Evolutionary conservation across 2,888 invertebrate genomes (phyloP).

Genomic region (Standfussiana lucernea): DNA sequence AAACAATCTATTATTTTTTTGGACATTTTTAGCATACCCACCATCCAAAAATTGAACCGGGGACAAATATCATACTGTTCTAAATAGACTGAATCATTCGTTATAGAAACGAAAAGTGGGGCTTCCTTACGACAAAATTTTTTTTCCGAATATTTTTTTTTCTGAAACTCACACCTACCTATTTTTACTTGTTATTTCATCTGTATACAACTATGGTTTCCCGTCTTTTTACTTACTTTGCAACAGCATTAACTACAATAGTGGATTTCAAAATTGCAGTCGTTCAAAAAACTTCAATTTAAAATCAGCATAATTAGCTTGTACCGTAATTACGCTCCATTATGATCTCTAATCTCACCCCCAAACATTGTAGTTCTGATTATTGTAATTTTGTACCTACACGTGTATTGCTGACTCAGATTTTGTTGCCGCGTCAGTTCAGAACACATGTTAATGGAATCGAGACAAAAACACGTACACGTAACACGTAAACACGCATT

Average conservation of each 20-base stretch:
- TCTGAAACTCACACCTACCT: too few species aligned
- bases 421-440: slow-evolving; percentile 10
- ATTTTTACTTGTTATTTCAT: too few species aligned
- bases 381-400: slow-evolving; percentile 4
- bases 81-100: too few species aligned
- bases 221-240: background rate
- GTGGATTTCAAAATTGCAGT: slow-evolving; percentile 11
- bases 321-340: background rate
- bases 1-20: background rate
- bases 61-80: too few species aligned
- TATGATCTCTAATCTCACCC: slow-evolving; percentile 21
- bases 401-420: slow-evolving; percentile 29
- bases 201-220: too few species aligned
- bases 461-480: too few species aligned
- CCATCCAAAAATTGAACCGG: too few species aligned
- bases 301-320: slow-evolving; percentile 5
- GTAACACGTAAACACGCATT: too few species aligned
- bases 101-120: too few species aligned
- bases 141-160: too few species aligned
- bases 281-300: background rate
- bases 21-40: background rate
- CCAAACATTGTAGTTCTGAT: slow-evolving; percentile 23
- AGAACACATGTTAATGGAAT: slow-evolving; percentile 6
- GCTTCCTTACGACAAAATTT: too few species aligned
- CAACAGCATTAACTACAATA: slow-evolving; percentile 4